phyloP scores from a whole-genome alignment of 2,888 invertebrate genomes.

The Amphipoea oculea region DNA sequence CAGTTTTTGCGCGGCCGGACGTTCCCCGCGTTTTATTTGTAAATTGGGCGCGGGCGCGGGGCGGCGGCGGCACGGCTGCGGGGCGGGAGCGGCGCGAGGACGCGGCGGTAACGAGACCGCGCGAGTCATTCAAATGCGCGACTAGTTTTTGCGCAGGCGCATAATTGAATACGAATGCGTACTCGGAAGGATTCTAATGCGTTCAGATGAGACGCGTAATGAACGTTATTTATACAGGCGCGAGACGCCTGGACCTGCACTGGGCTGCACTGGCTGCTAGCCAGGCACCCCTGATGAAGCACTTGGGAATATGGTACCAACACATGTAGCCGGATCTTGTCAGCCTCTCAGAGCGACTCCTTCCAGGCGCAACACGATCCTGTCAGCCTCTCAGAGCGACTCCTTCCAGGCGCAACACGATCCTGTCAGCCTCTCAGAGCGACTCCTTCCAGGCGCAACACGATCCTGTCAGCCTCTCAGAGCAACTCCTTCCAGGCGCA shows the following conservation, averaged over 20 bases:
- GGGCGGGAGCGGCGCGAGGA: slow-evolving; percentile 60
- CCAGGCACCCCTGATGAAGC: not conserved
- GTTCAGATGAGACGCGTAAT: slow-evolving; percentile 76
- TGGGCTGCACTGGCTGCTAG: not conserved
- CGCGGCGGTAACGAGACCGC: slow-evolving; percentile 69
- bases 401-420: not conserved
- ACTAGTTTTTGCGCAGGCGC: slow-evolving; percentile 86
- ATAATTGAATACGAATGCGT: slow-evolving; percentile 87
- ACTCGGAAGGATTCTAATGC: slow-evolving; percentile 84
- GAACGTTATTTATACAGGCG: slow-evolving; percentile 74
- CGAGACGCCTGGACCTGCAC: slow-evolving; percentile 21
- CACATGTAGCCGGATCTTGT: not conserved
- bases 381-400: no score
- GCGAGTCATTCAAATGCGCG: slow-evolving; percentile 87
- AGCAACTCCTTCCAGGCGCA: not conserved
- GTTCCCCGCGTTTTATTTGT: slow-evolving; percentile 89
- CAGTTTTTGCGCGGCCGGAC: slow-evolving; percentile 88
- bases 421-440: no score
- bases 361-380: not conserved
- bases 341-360: not conserved
- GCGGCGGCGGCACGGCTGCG: slow-evolving; percentile 64
- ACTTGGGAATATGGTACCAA: no score
- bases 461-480: no score
- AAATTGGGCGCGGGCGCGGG: slow-evolving; percentile 82
- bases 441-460: not conserved